Percentiles rank a stretch among this genome's conserved stretches.
Conservation (phyloP, 2,888 invertebrate species). For the Andrena trimmerana region DNA sequence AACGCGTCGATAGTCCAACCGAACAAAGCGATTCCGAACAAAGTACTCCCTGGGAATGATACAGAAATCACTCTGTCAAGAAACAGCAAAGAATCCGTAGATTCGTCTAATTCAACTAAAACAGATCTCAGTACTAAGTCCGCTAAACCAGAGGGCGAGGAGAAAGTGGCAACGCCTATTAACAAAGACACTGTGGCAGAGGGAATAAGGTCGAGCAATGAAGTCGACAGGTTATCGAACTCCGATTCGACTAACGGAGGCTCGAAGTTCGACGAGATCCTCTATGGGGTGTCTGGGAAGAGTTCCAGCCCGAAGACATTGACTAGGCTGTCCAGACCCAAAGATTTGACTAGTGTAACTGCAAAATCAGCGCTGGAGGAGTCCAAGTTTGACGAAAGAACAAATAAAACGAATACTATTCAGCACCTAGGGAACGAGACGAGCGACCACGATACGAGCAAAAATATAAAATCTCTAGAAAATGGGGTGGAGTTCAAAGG, state of each 20-base stretch:
- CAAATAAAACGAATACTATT: background rate
- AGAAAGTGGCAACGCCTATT: constrained; percentile 35
- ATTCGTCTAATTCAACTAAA: background rate
- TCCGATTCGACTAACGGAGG: constrained; percentile 34
- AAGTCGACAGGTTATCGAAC: constrained; percentile 43
- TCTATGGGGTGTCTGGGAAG: constrained; percentile 53
- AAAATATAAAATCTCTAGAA: background rate
- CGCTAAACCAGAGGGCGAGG: constrained; percentile 16
- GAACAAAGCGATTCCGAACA: constrained; percentile 26
- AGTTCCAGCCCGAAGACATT: constrained; percentile 60
- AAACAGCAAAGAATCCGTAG: background rate
- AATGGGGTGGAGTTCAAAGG: background rate
- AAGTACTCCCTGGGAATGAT: constrained; percentile 12
- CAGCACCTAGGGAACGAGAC: background rate
- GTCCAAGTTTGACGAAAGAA: constrained; percentile 34
- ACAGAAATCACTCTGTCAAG: background rate
- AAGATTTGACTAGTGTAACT: constrained; percentile 50
- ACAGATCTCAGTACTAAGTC: constrained; percentile 12
- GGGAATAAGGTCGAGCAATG: constrained; percentile 37
- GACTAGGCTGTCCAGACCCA: constrained; percentile 46
- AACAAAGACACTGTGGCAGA: constrained; percentile 1
- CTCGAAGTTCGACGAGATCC: constrained; percentile 43
- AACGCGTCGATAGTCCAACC: constrained; percentile 17
- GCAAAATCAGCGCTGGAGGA: constrained; percentile 49
- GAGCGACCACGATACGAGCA: background rate